Percentiles rank a stretch among this genome's conserved stretches.
phyloP scores from a whole-genome alignment of 2,113 vertebrate species.

The Dendropsophus ebraccatus region DNA sequence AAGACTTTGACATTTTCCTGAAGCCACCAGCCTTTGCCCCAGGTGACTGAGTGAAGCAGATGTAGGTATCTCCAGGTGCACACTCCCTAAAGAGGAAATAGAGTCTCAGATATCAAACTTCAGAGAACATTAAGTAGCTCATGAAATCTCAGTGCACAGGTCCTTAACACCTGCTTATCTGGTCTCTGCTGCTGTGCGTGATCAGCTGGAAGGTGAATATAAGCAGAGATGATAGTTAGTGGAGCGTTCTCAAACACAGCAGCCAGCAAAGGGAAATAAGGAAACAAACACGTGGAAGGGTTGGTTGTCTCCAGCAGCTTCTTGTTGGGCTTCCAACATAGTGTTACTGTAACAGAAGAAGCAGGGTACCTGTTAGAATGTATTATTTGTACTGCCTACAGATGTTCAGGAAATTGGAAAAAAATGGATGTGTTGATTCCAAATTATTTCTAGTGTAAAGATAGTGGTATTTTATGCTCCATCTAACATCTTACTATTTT shows the following conservation, averaged over 20 bases:
- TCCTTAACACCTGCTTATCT: slow-evolving; percentile 55
- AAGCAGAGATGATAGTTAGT: slow-evolving; percentile 9
- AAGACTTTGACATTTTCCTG: slow-evolving; percentile 20
- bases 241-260: not conserved
- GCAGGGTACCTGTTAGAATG: not conserved
- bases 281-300: not conserved
- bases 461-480: not conserved
- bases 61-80: slow-evolving; percentile 55
- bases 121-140: slow-evolving; percentile 49
- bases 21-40: slow-evolving; percentile 17
- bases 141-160: slow-evolving; percentile 41
- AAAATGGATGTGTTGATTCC: not conserved
- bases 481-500: not conserved
- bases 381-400: not conserved
- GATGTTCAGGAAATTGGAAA: not conserved
- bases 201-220: slow-evolving; percentile 32
- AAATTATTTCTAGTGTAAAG: not conserved
- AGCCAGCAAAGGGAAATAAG: slow-evolving; percentile 1
- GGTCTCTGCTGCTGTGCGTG: slow-evolving; percentile 15
- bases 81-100: slow-evolving; percentile 49
- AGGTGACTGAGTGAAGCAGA: slow-evolving; percentile 52
- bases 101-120: slow-evolving; percentile 53
- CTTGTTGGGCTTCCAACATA: not conserved
- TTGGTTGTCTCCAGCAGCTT: not conserved
- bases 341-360: not conserved